Percentiles rank a stretch among this genome's conserved stretches.
These are phyloP conservation scores for Kuschelorhynchus macadamiae DNA, from an alignment of 2,888 invertebrate species.

Conservation along the genomic window DNA sequence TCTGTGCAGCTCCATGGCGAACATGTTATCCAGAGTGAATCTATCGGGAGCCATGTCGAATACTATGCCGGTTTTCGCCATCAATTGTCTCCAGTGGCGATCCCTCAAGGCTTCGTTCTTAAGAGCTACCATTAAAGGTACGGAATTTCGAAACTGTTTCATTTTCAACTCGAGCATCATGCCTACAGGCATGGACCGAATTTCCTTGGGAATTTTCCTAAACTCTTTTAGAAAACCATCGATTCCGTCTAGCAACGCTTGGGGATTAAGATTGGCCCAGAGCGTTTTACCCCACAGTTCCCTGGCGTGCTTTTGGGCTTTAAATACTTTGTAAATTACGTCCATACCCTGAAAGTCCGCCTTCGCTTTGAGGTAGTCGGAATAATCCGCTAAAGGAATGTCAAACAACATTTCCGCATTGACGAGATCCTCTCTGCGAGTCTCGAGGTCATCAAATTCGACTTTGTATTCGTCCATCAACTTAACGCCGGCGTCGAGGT, in stretches of 20 bases:
- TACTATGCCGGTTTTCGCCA: conserved; percentile 82
- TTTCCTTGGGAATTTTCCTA: conserved; percentile 79
- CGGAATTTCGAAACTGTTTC: conserved; percentile 89
- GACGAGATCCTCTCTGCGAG: conserved; percentile 74
- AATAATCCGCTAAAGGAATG: conserved; percentile 87
- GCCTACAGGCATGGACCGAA: conserved; percentile 75
- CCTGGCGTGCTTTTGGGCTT: conserved; percentile 81
- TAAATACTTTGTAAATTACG: conserved; percentile 82
- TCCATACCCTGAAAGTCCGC: conserved; percentile 79
- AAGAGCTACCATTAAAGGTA: conserved; percentile 90
- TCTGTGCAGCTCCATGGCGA: conserved; percentile 90
- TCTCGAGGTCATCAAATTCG: conserved; percentile 78
- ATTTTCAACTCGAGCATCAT: conserved; percentile 83
- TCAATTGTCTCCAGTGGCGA: conserved; percentile 91
- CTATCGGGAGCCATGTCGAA: conserved; percentile 90
- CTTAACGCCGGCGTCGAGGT: conserved; percentile 80
- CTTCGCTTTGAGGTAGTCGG: conserved; percentile 77
- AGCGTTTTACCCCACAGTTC: conserved; percentile 78
- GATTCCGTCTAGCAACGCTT: conserved; percentile 86
- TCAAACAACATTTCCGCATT: conserved; percentile 91
- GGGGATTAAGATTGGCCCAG: conserved; percentile 90
- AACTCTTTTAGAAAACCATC: conserved; percentile 87
- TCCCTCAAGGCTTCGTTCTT: conserved; percentile 93
- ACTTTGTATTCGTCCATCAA: conserved; percentile 80
- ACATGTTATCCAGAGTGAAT: conserved; percentile 93